Evolutionary conservation across 2,797 vertebrate species (phyloP).

Genomic region (Takifugu rubripes): DNA sequence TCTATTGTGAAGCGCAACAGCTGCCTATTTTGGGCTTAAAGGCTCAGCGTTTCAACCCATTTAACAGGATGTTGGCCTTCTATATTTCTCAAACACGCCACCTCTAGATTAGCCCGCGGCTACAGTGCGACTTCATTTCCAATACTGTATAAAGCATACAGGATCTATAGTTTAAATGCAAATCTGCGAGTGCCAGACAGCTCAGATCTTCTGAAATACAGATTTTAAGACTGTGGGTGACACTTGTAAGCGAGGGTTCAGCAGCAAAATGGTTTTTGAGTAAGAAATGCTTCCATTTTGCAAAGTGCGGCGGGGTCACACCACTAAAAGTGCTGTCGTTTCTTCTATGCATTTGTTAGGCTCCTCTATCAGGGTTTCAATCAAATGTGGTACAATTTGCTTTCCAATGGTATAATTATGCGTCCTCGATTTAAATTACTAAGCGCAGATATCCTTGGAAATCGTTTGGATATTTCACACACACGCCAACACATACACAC

Average conservation of each 20-base stretch:
- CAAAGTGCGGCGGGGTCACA: not conserved
- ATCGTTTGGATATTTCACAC: not conserved
- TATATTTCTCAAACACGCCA: no score
- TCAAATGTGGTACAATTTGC: no score
- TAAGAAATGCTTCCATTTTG: no score
- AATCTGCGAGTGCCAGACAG: not conserved
- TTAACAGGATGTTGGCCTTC: conserved; percentile 12
- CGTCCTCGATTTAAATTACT: no score
- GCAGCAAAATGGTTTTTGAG: conserved; percentile 1
- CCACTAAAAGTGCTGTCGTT: not conserved
- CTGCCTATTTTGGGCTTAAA: conserved; percentile 38
- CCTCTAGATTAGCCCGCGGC: no score
- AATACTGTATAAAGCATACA: no score
- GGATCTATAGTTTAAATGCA: not conserved
- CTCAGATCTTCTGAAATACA: not conserved
- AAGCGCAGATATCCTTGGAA: no score
- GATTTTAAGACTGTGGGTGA: not conserved
- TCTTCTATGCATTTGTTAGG: no score
- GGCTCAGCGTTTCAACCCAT: conserved; percentile 19
- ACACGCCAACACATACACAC: not conserved
- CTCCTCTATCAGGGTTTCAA: no score
- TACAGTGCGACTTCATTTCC: no score
- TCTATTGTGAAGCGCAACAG: conserved; percentile 48
- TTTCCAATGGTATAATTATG: no score
- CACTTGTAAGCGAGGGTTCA: conserved; percentile 1